Evolutionary conservation across 1,140 invertebrate genomes (phyloP).

Genomic region (Solenopsis fugax): DNA sequence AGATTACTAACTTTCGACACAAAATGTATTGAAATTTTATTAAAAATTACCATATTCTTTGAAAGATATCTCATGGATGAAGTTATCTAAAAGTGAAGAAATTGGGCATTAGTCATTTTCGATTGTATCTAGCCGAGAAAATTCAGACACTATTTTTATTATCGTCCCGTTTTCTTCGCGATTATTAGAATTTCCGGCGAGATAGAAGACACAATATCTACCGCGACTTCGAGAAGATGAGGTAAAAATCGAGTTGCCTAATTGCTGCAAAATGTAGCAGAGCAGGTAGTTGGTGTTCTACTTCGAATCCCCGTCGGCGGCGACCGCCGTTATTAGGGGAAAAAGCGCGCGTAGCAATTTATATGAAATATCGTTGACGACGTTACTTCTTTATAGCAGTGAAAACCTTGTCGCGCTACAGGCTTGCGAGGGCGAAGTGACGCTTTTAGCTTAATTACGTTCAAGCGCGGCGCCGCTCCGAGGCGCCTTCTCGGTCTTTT

Average conservation of each 20-base stretch:
- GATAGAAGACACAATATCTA: neutral
- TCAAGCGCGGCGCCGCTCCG: slow-evolving; percentile 33
- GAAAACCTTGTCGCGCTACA: slow-evolving; percentile 57
- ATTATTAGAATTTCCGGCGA: neutral
- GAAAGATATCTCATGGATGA: no score
- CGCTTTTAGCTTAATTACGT: slow-evolving; percentile 65
- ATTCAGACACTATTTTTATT: neutral
- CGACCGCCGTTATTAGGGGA: slow-evolving; percentile 51
- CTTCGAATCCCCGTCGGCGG: slow-evolving; percentile 21
- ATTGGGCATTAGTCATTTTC: no score
- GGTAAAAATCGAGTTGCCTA: slow-evolving; percentile 50
- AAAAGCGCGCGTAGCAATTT: slow-evolving; percentile 64
- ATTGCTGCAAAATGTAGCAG: slow-evolving; percentile 44
- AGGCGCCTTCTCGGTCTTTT: slow-evolving; percentile 46
- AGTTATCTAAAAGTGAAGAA: no score
- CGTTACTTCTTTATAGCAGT: slow-evolving; percentile 63
- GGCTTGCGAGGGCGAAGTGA: slow-evolving; percentile 54
- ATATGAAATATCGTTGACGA: slow-evolving; percentile 63
- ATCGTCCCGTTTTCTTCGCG: neutral
- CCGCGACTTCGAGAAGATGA: slow-evolving; percentile 20
- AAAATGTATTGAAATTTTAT: no score
- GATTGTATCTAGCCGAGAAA: neutral
- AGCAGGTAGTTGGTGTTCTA: slow-evolving; percentile 32
- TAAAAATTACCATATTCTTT: no score
- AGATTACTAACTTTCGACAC: no score